Base-by-base conservation (phyloP, 2,113 vertebrate species). In the Microtus richardsoni region DNA sequence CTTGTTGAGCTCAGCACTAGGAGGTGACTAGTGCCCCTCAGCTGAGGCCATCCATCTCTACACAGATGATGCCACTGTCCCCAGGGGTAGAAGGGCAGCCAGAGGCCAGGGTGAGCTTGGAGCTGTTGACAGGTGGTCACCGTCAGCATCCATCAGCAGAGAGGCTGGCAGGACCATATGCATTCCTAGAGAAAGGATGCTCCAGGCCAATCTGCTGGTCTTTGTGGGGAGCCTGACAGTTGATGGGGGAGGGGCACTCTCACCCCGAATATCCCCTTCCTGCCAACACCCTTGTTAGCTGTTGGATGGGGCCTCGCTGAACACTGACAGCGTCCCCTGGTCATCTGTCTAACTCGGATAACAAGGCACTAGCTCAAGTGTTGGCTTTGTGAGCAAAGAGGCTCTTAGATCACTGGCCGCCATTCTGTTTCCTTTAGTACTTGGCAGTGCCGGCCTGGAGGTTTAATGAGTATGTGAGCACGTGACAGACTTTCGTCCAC, bases 391-490 rank as follows among this genome's bases (percentile, higher is more conserved):
- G 41, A 39, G 54, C 77, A 49, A 44, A 92, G 95, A 83, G 13
- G 9, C 68, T 74, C 73, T 94, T 64, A 93, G 93, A 87, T 75
- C 95, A 85, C 54, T 84, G 52, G 36, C 62, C 21, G 22, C n/a
- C 70, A 79, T 54, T 85, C 74, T 41, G n/a, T 80, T 93, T 78
- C 39, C 75, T 94, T 94, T 74, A 93, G 88, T 64, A n/a, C 84
- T 70, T 79, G 92, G 93, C 73, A 93, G 58, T 28, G 75, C 58
- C 26, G 41, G 9, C 3, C 19, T 8, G n/a, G 71, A 85, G 71
- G 83, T 92, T 89, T 95, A 97, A 97, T 92, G 60, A 97, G 88
- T 82, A 96, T 10, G 47, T 49, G 88, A 89, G 71, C 70, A 93
- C 93, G 80, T 80, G 93, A 83, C 88, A 88, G 91, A 94, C 44